phyloP scores from a whole-genome alignment of 2,113 vertebrate species.

The Lonchura striata region DNA sequence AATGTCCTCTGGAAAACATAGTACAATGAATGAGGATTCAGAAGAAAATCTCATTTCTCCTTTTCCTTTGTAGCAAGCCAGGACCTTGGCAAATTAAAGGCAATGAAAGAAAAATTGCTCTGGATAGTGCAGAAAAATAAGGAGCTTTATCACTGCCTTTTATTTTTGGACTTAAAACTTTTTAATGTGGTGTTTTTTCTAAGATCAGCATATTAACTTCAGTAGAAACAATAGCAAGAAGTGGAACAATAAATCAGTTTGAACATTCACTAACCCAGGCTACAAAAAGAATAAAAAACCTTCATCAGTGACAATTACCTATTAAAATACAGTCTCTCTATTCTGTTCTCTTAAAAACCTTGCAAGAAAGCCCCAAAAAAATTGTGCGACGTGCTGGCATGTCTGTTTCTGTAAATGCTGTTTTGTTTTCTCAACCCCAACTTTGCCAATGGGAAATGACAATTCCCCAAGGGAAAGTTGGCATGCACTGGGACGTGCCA shows the following conservation, averaged over 20 bases:
- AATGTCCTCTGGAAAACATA: background rate
- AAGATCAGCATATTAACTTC: background rate
- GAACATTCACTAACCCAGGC: background rate
- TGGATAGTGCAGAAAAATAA: background rate
- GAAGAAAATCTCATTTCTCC: background rate
- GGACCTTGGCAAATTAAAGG: background rate
- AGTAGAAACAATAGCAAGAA: background rate
- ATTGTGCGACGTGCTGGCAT: background rate
- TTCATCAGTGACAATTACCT: background rate
- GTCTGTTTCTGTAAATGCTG: background rate
- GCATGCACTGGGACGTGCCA: background rate
- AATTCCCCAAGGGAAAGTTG: constrained; percentile 14
- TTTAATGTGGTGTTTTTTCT: background rate
- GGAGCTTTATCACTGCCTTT: background rate
- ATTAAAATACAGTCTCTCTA: background rate
- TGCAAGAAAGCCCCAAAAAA: background rate
- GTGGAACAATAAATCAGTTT: background rate
- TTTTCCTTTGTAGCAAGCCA: background rate
- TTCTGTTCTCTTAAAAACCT: background rate
- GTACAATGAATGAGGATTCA: background rate
- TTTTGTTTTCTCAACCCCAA: background rate
- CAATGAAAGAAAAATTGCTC: background rate
- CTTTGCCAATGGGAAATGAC: background rate
- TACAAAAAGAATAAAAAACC: background rate
- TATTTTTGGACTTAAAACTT: background rate